phyloP scores from a whole-genome alignment of 2,113 vertebrate genomes.

The Globicephala melas region DNA sequence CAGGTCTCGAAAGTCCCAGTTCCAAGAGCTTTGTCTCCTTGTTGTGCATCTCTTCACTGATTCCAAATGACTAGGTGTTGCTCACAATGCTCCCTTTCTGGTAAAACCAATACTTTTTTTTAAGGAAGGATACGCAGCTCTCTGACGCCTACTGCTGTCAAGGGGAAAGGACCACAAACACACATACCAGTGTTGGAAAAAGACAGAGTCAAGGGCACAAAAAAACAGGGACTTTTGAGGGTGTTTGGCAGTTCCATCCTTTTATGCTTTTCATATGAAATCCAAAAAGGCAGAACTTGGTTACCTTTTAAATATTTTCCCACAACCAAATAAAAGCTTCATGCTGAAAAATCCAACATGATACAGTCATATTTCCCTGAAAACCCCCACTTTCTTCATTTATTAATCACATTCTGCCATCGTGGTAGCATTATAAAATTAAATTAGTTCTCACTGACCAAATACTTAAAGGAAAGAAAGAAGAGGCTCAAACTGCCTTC shows the following conservation, averaged over 20 bases:
- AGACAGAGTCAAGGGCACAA: background rate
- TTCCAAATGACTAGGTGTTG: background rate
- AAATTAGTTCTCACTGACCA: constrained; percentile 50
- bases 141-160: background rate
- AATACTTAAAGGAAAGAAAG: constrained; percentile 41
- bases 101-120: background rate
- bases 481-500: background rate
- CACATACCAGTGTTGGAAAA: background rate
- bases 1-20: background rate
- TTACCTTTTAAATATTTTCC: background rate
- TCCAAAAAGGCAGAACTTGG: background rate
- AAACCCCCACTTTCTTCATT: background rate
- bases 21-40: background rate
- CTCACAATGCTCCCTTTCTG: background rate
- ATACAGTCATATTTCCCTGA: background rate
- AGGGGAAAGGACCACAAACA: background rate
- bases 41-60: background rate
- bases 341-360: background rate
- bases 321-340: background rate
- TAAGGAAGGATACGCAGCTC: background rate
- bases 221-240: background rate
- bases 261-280: background rate
- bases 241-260: background rate
- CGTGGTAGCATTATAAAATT: background rate
- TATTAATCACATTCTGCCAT: constrained; percentile 22